Evolutionary conservation across 2,113 vertebrate genomes (phyloP), one percentile per base, ranked within the genome.

Genomic region (Micronycteris hirsuta): DNA sequence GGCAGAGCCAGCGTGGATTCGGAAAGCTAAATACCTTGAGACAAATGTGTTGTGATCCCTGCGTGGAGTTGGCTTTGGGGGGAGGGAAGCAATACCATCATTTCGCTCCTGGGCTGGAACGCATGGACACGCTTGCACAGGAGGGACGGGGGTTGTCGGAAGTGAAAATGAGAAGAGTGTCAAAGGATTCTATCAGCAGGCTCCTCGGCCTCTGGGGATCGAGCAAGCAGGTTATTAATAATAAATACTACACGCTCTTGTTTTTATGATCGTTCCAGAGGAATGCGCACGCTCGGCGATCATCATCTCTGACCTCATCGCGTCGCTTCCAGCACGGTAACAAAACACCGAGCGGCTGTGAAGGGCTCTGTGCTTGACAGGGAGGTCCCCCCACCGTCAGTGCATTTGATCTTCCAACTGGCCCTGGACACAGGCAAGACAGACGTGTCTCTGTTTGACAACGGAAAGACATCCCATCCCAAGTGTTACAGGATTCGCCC

Each of bases 211-310:
- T 88, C 91, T 16, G 33, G 89, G 85, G 89, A 82, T 16, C 24
- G 31, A 56, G 94, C 24, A 26, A 33, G 28, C 88, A 47, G 83
- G 90, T 96, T 85, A 97, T 97, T 94, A 96, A 97, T 96, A 95
- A 94, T 96, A 82, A 90, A 96, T 74, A 77, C 90, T 74, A 91
- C 92, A 92, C 52, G 92, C 95, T 97, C 91, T 96, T 93, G 89
- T 93, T 93, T 96, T 97, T 94, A 92, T 65, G 95, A 96, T 80
- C 7, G 80, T 84, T 85, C 84, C 90, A 36, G 81, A 93, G 93
- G 86, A 94, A 94, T 4, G 54, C 70, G 73, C 83, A 38, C 2
- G 13, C 78, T 91, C 9, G 19, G 89, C 91, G 89, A 52, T 73
- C 94, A 88, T 85, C 96, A 47, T 80, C 38, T 70, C 93, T 95